Base-by-base conservation (phyloP, 2,797 vertebrate species). In the Tympanoctomys barrerae region DNA sequence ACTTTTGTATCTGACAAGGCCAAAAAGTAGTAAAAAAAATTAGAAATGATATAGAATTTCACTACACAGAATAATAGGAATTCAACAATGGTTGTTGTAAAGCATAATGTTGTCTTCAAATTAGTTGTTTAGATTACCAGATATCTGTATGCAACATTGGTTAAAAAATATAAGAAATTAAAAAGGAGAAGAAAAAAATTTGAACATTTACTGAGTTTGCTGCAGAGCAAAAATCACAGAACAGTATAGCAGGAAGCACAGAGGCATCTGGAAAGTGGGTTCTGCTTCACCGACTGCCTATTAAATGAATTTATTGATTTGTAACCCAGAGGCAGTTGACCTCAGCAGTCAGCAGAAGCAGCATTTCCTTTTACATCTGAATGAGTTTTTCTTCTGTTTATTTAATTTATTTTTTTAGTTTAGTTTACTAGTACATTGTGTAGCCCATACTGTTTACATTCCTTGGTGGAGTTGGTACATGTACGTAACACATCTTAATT, bases 291-390 rank as follows among this genome's bases (percentile, higher is more conserved):
- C 70, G 77, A 52, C 78, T 73, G 91, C 62, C 95, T 90, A 52
- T 91, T 92, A 95, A 91, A 57, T 71, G 28, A 61, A 97, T 95
- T 97, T 96, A 96, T 94, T 97, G 84, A 71, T 94, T 87, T 94
- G 89, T 91, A 90, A 94, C 80, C 46, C 89, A 82, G 96, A 94
- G 96, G 95, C 96, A 94, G 31, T 81, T 97, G 97, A 95, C 95
- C 96, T 96, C 81, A 84, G 7, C 19, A 42, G 89, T 85, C 86
- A 78, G 93, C 95, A 96, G 91, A 94, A 85, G 84, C 78, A 87
- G 85, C 14, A 62, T 16, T 96, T 96, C 77, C 77, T 62, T 92
- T 97, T 94, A 78, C 73, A 87, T 95, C 22, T 83, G 24, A 94
- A 64, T 64, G 49, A 46, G 28, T 89, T 81, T 70, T 36, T 70